phyloP scores from a whole-genome alignment of 2,797 vertebrate species.

The Crypturellus tataupa region DNA sequence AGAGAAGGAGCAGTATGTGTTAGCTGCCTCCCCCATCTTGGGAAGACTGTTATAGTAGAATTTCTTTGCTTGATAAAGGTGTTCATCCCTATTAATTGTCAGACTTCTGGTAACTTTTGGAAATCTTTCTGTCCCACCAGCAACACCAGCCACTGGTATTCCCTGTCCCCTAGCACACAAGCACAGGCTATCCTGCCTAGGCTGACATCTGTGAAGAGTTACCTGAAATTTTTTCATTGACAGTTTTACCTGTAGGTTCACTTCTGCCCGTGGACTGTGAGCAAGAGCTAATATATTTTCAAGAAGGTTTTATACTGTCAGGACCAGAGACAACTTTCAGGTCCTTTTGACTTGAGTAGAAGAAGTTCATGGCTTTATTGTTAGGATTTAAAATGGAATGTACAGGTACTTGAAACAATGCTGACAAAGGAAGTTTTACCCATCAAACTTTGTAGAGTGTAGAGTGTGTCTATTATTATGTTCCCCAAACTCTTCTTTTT shows the following conservation, averaged over 20 bases:
- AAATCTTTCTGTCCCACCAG: not conserved
- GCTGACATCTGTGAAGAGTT: not conserved
- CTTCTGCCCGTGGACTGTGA: not conserved
- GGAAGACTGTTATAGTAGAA: not conserved
- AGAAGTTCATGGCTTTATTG: not conserved
- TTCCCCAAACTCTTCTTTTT: not conserved
- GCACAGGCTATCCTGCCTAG: not conserved
- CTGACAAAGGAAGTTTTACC: not conserved
- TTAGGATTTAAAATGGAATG: not conserved
- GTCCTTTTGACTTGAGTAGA: not conserved
- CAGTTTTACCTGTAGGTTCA: not conserved
- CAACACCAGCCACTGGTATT: no score
- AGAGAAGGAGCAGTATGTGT: not conserved
- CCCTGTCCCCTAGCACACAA: no score
- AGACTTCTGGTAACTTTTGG: not conserved
- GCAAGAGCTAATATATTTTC: not conserved
- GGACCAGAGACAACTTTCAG: not conserved
- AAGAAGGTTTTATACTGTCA: not conserved
- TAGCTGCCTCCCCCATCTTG: not conserved
- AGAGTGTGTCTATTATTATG: not conserved
- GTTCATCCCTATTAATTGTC: accelerated
- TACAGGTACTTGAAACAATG: not conserved
- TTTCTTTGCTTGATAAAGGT: not conserved
- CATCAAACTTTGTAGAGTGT: not conserved
- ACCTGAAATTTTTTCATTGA: not conserved